These are phyloP conservation scores for Anastrepha obliqua DNA, from an alignment of 1,140 invertebrate species.

Conservation along the genomic window DNA sequence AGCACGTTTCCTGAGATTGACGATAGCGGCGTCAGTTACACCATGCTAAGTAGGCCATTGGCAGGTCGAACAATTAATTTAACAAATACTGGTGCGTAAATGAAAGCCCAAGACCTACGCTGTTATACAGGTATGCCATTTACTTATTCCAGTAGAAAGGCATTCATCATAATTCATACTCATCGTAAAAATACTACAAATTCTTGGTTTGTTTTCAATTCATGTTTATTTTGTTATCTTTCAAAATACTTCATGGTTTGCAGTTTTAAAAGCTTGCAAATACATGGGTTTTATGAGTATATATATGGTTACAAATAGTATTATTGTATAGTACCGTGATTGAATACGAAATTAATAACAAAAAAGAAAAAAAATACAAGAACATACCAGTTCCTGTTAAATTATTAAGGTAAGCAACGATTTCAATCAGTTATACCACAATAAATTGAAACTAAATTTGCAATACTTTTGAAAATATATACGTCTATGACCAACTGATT, in stretches of 20 bases:
- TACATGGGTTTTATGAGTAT: constrained; percentile 34
- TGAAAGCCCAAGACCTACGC: no score
- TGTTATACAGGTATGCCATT: no score
- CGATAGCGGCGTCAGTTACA: no score
- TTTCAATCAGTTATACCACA: constrained; percentile 22
- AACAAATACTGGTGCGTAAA: no score
- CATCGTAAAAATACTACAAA: neutral
- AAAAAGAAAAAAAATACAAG: constrained; percentile 21
- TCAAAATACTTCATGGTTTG: constrained; percentile 35
- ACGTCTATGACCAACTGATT: neutral
- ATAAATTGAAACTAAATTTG: constrained; percentile 32
- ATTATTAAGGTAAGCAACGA: constrained; percentile 37
- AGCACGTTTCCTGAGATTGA: no score
- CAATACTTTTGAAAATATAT: constrained; percentile 34
- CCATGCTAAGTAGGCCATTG: no score
- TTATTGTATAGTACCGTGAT: constrained; percentile 10
- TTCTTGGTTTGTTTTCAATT: neutral
- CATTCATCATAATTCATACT: no score
- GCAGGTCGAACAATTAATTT: no score
- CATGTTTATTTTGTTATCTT: constrained; percentile 18
- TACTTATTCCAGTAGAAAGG: no score
- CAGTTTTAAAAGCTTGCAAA: constrained; percentile 8
- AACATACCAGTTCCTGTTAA: constrained; percentile 5
- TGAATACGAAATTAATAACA: constrained; percentile 5
- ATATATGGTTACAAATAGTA: constrained; percentile 7